Evolutionary conservation across 2,888 invertebrate genomes (phyloP).

Genomic region (Lasius fuliginosus): DNA sequence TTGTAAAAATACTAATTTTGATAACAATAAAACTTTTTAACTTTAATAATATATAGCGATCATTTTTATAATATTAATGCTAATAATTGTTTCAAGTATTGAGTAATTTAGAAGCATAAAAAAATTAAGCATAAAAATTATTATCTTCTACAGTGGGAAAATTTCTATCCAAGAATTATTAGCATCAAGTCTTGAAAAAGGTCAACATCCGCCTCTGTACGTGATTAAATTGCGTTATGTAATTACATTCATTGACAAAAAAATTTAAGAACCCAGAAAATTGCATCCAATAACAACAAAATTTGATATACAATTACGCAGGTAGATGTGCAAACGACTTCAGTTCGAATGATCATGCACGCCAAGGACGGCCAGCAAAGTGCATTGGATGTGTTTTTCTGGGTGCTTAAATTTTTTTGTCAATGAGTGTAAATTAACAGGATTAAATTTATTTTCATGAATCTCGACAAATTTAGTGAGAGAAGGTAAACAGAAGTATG

Average conservation of each 20-base stretch:
- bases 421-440: constrained; percentile 6
- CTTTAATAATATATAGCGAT: neutral
- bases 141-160: neutral
- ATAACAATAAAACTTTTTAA: neutral
- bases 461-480: constrained; percentile 6
- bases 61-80: constrained; percentile 5
- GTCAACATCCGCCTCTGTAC: neutral
- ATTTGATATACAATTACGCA: too few species aligned
- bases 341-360: too few species aligned
- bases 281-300: too few species aligned
- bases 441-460: constrained; percentile 9
- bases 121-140: too few species aligned
- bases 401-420: too few species aligned
- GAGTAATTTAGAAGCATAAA: neutral
- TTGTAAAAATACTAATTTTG: neutral
- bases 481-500: constrained; percentile 10
- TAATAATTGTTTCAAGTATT: neutral
- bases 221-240: neutral
- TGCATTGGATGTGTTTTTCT: too few species aligned
- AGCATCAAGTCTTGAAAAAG: neutral
- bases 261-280: too few species aligned
- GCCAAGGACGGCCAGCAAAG: too few species aligned
- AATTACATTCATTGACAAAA: neutral
- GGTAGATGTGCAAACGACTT: too few species aligned
- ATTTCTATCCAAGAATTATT: neutral